Conservation (phyloP, 2,888 invertebrate species). For the Ectemnius cavifrons region DNA sequence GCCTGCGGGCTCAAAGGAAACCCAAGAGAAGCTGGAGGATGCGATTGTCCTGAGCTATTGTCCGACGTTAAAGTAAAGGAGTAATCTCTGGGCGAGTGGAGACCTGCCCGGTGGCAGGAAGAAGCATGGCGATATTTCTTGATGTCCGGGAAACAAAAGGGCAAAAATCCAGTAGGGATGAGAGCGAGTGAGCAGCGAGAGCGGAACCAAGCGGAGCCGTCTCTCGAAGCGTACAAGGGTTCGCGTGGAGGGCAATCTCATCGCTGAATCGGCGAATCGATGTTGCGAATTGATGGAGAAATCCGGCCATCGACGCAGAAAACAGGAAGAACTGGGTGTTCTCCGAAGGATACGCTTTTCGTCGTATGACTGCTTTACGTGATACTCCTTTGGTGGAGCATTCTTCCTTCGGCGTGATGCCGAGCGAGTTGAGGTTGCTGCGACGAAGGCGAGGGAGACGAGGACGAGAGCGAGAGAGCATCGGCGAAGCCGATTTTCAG, state of each 20-base stretch:
- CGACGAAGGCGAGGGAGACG: too few species aligned
- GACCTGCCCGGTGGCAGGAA: conserved; percentile 56
- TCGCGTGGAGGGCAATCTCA: not conserved
- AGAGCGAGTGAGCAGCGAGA: not conserved
- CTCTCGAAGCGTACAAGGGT: not conserved
- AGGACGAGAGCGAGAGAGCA: conserved; percentile 34
- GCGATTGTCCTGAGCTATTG: too few species aligned
- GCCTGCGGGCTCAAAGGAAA: too few species aligned
- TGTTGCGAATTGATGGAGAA: not conserved
- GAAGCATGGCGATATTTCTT: conserved; percentile 69
- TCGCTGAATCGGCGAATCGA: not conserved
- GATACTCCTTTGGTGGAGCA: not conserved
- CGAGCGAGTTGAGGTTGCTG: conserved; percentile 13
- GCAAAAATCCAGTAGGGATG: conserved; percentile 19
- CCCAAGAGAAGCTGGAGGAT: too few species aligned
- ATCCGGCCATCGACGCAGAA: not conserved
- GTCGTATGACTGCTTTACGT: too few species aligned
- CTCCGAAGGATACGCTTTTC: too few species aligned
- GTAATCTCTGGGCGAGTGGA: conserved; percentile 55
- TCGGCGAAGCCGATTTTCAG: conserved; percentile 51
- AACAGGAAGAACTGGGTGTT: too few species aligned
- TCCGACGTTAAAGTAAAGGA: not conserved
- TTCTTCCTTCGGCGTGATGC: conserved; percentile 47
- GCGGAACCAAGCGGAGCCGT: conserved; percentile 10
- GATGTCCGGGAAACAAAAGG: conserved; percentile 35